Percentiles rank a stretch among this genome's conserved stretches.
These are phyloP conservation scores for Serilophus lunatus DNA, from an alignment of 2,113 vertebrate species.

Conservation along the genomic window DNA sequence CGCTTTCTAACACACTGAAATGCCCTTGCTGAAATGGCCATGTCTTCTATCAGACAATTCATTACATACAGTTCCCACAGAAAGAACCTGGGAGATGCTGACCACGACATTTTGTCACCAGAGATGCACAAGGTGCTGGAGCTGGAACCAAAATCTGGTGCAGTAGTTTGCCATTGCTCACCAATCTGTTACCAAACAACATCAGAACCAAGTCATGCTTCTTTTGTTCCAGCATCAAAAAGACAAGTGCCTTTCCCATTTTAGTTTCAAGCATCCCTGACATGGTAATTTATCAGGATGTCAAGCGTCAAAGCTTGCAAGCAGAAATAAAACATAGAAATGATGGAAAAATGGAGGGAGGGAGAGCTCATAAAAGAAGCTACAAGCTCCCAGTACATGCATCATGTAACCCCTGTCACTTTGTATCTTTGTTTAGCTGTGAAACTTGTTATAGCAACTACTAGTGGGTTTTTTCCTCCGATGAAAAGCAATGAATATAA, in stretches of 20 bases:
- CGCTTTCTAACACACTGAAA: not conserved
- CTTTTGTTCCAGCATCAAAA: not conserved
- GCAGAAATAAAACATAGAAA: conserved; percentile 24
- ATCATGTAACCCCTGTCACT: conserved; percentile 41
- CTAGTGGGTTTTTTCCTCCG: conserved; percentile 18
- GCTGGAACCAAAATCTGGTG: not conserved
- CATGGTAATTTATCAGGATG: conserved; percentile 5
- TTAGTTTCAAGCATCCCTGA: conserved; percentile 17
- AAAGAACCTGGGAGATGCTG: not conserved
- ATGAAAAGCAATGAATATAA: not conserved
- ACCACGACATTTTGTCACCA: not conserved
- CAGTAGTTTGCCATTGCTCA: not conserved
- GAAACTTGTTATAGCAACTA: conserved; percentile 31
- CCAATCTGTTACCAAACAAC: not conserved
- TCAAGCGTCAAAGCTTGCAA: not conserved
- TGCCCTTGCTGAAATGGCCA: not conserved
- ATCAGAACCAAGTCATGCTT: not conserved
- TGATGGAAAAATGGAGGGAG: not conserved
- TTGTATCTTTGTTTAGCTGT: conserved; percentile 31
- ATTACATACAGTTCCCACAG: not conserved
- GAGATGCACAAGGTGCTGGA: not conserved
- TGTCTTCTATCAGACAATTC: not conserved
- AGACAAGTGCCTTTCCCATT: not conserved
- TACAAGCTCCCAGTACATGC: not conserved
- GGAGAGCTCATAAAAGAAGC: not conserved